Base-by-base conservation (phyloP, 2,888 invertebrate species). In the Microctonus aethiopoides region DNA sequence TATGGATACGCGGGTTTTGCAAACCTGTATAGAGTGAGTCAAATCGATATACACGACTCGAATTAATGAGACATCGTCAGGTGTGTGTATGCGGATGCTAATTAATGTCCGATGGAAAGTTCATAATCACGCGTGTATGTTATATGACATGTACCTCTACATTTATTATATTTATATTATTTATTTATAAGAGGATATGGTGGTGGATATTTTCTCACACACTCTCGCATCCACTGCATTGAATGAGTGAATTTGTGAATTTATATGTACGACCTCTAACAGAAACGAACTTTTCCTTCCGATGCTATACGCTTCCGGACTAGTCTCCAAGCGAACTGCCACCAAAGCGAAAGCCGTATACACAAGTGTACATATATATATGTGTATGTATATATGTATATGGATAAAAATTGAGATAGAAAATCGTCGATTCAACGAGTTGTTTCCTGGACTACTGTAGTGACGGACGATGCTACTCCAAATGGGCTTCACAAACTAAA, bases 71-170 rank as follows among this genome's bases (percentile, higher is more conserved):
- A 75, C 66, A 70, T 66, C 65, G 57, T 29, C 29, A 57, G 39
- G 57, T 62, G 57, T 67, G 61, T 72, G 57, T 62, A 57, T 67
- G 61, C 72, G 64, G 67, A 69, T 70, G 71, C 71, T 74, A 74
- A 75, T 75, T 74, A 74, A 73, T 71, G 72, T 72, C 60, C 64
- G 65, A 63, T 61, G 46, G 56, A 73, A 73, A 74, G 71, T 73
- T 73, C 36, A 62, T 46, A 36, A 46, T 16, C 32, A 13, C 51
- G 36, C 11, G 6, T 36, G 3, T 13, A n/a, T 41, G 16, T 22
- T 5, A 32, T 16, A 29, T 56, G 29, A 29, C n/a, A 29, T 41
- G 10, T 3, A 6, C 4, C 3, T 5, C 29, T 29, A 29, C 41
- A n/a, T n/a, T 10, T 41, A 7, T n/a, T 26, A 56, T 46, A 46